A percentile compares a stretch with the other conserved stretches of the same genome.
phyloP scores from a whole-genome alignment of 2,888 invertebrate species.

The Hedya salicella region DNA sequence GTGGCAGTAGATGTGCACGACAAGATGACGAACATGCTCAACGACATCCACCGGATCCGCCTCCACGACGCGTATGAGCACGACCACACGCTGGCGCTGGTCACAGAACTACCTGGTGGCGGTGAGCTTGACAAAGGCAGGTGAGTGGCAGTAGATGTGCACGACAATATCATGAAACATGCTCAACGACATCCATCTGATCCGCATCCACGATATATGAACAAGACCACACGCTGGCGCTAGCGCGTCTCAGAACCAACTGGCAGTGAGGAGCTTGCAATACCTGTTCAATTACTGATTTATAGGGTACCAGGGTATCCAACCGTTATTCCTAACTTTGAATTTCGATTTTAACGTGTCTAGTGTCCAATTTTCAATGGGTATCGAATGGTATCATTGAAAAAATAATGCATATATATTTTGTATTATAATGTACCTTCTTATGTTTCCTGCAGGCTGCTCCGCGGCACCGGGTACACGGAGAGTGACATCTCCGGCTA shows the following conservation, averaged over 20 bases:
- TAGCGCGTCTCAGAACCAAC: slow-evolving; percentile 94
- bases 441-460: slow-evolving; percentile 33
- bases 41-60: slow-evolving; percentile 92
- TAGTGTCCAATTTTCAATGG: too few species aligned
- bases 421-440: too few species aligned
- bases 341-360: too few species aligned
- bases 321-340: too few species aligned
- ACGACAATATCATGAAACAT: too few species aligned
- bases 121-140: slow-evolving; percentile 93
- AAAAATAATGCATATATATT: too few species aligned
- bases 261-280: slow-evolving; percentile 93
- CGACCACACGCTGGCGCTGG: slow-evolving; percentile 91
- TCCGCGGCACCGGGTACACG: slow-evolving; percentile 88
- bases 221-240: slow-evolving; percentile 90
- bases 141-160: background rate
- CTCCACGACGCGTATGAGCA: too few species aligned
- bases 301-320: too few species aligned
- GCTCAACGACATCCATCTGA: slow-evolving; percentile 92
- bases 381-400: too few species aligned
- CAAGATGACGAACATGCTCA: slow-evolving; percentile 95
- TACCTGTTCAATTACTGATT: too few species aligned
- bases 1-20: too few species aligned
- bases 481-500: slow-evolving; percentile 95
- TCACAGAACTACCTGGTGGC: slow-evolving; percentile 92
- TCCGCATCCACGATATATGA: slow-evolving; percentile 91